phyloP scores from a whole-genome alignment of 2,113 vertebrate genomes.

The Sinocyclocheilus anshuiensis region DNA sequence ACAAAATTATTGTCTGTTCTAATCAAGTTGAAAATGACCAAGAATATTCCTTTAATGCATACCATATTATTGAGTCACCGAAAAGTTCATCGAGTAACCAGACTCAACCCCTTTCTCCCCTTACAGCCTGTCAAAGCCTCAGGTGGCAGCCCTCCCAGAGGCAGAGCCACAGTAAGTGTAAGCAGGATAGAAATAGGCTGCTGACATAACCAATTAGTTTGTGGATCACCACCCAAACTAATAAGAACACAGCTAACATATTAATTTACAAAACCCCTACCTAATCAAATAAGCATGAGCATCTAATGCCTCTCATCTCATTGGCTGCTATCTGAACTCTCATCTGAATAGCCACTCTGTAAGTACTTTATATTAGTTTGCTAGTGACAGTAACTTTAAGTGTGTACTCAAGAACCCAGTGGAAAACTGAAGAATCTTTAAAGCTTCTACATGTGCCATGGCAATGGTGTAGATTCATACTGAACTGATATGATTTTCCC shows the following conservation, averaged over 20 bases:
- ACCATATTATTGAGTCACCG: background rate
- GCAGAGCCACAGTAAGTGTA: slow-evolving; percentile 55
- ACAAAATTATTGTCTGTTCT: background rate
- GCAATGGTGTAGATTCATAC: background rate
- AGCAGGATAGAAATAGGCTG: background rate
- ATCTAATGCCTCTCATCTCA: slow-evolving; percentile 21
- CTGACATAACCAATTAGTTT: slow-evolving; percentile 20
- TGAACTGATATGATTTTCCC: too few relatives aligned
- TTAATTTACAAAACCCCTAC: background rate
- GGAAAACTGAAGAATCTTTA: background rate
- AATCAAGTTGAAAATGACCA: background rate
- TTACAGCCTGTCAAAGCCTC: slow-evolving; percentile 51
- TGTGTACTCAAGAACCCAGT: background rate
- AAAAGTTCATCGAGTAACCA: slow-evolving; percentile 13
- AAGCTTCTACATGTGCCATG: background rate
- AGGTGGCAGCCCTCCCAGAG: slow-evolving; percentile 55
- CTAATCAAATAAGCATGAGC: background rate
- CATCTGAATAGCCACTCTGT: background rate
- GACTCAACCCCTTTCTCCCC: slow-evolving; percentile 24
- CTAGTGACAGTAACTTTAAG: background rate
- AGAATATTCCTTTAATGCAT: slow-evolving; percentile 7
- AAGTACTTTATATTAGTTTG: background rate
- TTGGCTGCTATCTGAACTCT: background rate
- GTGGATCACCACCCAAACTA: background rate
- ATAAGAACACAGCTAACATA: slow-evolving; percentile 22